phyloP scores from a whole-genome alignment of 2,113 vertebrate species.

The Hylia prasina region DNA sequence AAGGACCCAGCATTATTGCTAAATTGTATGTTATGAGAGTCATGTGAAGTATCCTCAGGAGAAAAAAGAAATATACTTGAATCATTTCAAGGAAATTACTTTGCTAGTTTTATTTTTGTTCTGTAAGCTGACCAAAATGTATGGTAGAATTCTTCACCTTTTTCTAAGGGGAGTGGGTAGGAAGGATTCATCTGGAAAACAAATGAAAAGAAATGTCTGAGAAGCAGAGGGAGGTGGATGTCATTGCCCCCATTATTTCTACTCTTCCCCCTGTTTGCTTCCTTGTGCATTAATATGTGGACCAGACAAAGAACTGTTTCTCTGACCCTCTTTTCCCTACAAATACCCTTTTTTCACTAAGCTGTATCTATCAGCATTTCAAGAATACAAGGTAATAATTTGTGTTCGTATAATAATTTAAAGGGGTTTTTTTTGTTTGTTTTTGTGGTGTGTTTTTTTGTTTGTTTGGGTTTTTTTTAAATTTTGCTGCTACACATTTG shows the following conservation, averaged over 20 bases:
- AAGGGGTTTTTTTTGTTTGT: too few species aligned
- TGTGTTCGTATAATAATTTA: not conserved
- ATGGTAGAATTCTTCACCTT: not conserved
- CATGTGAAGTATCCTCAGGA: not conserved
- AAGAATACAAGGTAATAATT: not conserved
- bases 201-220: not conserved
- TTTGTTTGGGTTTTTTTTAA: too few species aligned
- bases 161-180: not conserved
- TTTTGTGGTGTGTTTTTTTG: too few species aligned
- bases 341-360: not conserved
- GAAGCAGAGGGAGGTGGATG: not conserved
- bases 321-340: not conserved
- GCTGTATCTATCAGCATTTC: not conserved
- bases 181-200: not conserved
- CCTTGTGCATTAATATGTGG: not conserved
- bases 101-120: not conserved
- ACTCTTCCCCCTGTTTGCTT: not conserved
- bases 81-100: not conserved
- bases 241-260: not conserved
- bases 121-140: not conserved
- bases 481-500: not conserved
- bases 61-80: not conserved
- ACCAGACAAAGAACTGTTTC: not conserved
- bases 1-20: not conserved
- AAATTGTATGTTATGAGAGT: not conserved